Percentiles rank a stretch among this genome's conserved stretches.
Conservation (phyloP, 2,113 vertebrate species). For the Cairina moschata region DNA sequence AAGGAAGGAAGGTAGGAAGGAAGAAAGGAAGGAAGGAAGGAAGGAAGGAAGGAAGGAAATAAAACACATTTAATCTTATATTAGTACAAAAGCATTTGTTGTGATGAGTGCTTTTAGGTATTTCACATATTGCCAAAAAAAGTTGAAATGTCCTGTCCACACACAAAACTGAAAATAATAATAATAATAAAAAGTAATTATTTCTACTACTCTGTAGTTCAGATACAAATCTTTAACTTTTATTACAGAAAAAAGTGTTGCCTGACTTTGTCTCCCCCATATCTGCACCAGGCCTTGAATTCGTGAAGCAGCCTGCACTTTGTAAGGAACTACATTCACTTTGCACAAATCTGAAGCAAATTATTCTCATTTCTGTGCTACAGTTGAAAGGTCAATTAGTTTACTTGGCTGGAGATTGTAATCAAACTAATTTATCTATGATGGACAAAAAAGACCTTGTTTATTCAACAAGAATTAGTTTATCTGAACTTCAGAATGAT, state of each 20-base stretch:
- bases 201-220: not conserved
- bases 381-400: not conserved
- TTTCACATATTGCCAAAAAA: not conserved
- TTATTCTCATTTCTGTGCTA: not conserved
- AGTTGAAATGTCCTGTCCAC: not conserved
- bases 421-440: not conserved
- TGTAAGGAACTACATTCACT: not conserved
- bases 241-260: not conserved
- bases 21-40: too few relatives aligned
- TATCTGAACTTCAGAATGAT: not conserved
- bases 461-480: not conserved
- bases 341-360: not conserved
- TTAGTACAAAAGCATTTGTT: not conserved
- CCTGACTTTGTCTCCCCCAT: not conserved
- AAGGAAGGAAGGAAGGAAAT: not conserved
- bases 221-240: not conserved
- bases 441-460: not conserved
- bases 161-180: not conserved
- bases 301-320: not conserved
- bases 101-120: not conserved
- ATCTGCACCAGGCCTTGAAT: not conserved
- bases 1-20: too few relatives aligned
- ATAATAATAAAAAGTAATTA: not conserved
- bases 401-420: not conserved
- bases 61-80: not conserved